Percentiles rank a stretch among this genome's conserved stretches.
Evolutionary conservation across 1,140 invertebrate genomes (phyloP).

Genomic region (Hyphantria cunea): DNA sequence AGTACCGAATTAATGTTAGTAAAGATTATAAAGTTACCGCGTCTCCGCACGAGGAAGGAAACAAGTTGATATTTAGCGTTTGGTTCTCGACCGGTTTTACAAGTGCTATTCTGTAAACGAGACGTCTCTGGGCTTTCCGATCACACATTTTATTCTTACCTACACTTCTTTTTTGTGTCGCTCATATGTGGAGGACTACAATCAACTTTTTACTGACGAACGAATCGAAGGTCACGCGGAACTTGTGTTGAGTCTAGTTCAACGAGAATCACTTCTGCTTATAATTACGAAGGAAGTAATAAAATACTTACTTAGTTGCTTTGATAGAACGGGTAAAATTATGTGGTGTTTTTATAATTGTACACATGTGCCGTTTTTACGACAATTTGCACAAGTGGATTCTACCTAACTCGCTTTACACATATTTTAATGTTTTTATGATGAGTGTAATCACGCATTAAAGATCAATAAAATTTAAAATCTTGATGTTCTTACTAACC

Average conservation of each 20-base stretch:
- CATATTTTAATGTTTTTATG: no score
- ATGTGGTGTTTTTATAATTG: slow-evolving; percentile 16
- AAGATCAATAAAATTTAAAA: no score
- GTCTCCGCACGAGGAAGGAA: slow-evolving; percentile 66
- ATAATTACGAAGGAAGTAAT: slow-evolving; percentile 49
- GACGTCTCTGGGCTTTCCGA: slow-evolving; percentile 76
- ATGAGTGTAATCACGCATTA: no score
- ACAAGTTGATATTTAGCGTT: slow-evolving; percentile 74
- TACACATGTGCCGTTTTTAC: slow-evolving; percentile 5
- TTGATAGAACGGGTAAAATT: slow-evolving; percentile 36
- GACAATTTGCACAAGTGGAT: no score
- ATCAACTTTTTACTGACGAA: slow-evolving; percentile 62
- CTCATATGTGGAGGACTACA: slow-evolving; percentile 50
- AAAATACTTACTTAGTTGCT: slow-evolving; percentile 38
- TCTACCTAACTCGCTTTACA: no score
- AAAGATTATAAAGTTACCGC: slow-evolving; percentile 10
- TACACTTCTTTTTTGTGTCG: slow-evolving; percentile 48
- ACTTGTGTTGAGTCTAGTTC: slow-evolving; percentile 55
- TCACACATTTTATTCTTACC: slow-evolving; percentile 47
- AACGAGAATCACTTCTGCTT: slow-evolving; percentile 45
- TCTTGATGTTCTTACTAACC: no score
- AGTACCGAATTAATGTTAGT: slow-evolving; percentile 15
- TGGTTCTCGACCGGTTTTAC: slow-evolving; percentile 65
- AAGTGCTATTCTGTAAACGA: slow-evolving; percentile 79
- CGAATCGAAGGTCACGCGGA: slow-evolving; percentile 63